Evolutionary conservation across 2,888 invertebrate species (phyloP), one percentile per base, ranked within the genome.

Genomic region (Bellardia bayeri): DNA sequence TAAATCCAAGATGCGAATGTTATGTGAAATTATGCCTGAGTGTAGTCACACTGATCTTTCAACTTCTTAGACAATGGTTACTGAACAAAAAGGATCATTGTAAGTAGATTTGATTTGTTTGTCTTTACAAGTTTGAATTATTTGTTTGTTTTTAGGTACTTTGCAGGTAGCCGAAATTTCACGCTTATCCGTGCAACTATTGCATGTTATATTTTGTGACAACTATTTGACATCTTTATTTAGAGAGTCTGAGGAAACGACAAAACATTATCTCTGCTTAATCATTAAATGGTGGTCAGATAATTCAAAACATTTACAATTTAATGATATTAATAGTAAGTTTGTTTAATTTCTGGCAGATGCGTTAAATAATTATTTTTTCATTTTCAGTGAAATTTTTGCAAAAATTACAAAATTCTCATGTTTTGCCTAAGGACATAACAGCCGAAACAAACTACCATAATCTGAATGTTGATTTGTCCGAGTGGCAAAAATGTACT

Each of bases 271-370:
- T 86, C 81, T 93, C 7, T 90, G 89, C 79, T 88, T 93, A 16
- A 89, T 93, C 56, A 92, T 92, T 80, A 91, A 90, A 85, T 93
- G 93, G 92, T 93, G 92, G 92, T 86, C 89, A 7, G 90, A 90
- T 14, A 86, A 91, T 82, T 82, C 89, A 3, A 82, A 88, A 2
- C 30, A 88, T 13, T 85, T 93, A 3, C 88, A 90, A 8, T 92
- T 93, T 56, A 90, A 90, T 37, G 90, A 90, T 33, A 89, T 89
- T 45, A 91, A 93, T 30, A 83, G 93, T 93, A 89, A 90, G 85
- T 63, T 7, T 49, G 23, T 33, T 11, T 58, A 13, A 5, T 42
- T 33, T 42, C 37, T 30, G 63, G 64, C 37, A 13, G 6, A 9
- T 40, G 4, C 37, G 37, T 37, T 42, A 13, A 51, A 23, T 49